Conservation (phyloP, 2,797 vertebrate genomes). For the Allobates femoralis region DNA sequence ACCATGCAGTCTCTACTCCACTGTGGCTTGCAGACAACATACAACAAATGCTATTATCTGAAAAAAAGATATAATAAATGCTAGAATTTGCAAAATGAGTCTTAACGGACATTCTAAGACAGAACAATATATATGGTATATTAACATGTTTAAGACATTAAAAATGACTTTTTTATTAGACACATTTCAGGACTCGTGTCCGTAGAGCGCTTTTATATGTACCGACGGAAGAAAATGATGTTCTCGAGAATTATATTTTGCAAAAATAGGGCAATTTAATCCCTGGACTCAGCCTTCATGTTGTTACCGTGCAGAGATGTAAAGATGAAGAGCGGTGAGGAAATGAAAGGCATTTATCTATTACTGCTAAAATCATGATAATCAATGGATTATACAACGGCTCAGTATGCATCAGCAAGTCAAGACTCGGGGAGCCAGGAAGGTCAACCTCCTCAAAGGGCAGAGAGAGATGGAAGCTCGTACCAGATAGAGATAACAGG, state of each 20-base stretch:
- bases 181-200: neutral
- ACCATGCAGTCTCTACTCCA: neutral
- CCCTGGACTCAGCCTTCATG: conserved; percentile 1
- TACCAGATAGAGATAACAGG: neutral
- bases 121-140: neutral
- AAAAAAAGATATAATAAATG: neutral
- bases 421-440: neutral
- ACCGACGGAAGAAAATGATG: conserved; percentile 8
- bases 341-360: conserved; percentile 47
- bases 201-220: conserved; percentile 4
- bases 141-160: neutral
- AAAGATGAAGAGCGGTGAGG: conserved; percentile 26
- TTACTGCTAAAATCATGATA: conserved; percentile 42
- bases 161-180: conserved; percentile 10
- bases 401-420: conserved; percentile 1
- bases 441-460: conserved; percentile 6
- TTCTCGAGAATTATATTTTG: conserved; percentile 20
- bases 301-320: neutral
- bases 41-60: neutral
- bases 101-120: neutral
- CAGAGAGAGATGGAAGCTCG: neutral
- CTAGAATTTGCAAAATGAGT: neutral
- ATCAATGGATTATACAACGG: conserved; percentile 35
- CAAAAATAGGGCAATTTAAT: conserved; percentile 35
- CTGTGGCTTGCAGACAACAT: neutral